Conservation (phyloP, 2,888 invertebrate genomes). For the Drosophila ezoana region DNA sequence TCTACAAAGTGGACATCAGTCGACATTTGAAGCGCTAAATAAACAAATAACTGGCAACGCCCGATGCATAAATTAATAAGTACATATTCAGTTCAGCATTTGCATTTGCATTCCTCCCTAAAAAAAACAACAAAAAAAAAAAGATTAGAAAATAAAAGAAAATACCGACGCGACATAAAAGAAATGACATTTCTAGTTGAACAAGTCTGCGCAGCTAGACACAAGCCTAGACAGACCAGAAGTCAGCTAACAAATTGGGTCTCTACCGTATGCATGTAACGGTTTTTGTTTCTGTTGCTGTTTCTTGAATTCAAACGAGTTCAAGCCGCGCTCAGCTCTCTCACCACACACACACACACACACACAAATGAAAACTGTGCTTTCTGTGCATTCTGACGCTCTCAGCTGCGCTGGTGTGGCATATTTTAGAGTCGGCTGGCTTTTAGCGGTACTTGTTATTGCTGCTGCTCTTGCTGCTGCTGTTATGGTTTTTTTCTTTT, state of each 20-base stretch:
- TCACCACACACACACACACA: conserved; percentile 3
- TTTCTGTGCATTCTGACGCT: conserved; percentile 50
- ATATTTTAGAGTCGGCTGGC: conserved; percentile 21
- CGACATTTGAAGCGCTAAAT: conserved; percentile 5
- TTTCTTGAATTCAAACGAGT: conserved; percentile 38
- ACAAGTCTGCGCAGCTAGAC: conserved; percentile 38
- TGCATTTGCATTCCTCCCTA: conserved; percentile 37
- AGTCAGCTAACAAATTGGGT: conserved; percentile 60
- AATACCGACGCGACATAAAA: conserved; percentile 20
- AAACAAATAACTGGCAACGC: conserved; percentile 19
- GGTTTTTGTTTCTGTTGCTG: conserved; percentile 49
- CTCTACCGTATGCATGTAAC: conserved; percentile 66
- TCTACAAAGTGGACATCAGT: background rate
- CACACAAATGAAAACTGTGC: conserved; percentile 17
- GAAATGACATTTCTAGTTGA: conserved; percentile 51
- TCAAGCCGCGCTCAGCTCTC: conserved; percentile 18
- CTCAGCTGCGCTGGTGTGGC: conserved; percentile 26
- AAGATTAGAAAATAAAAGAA: conserved; percentile 51
- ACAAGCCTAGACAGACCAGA: background rate
- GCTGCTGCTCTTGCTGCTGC: conserved; percentile 7
- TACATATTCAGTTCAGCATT: conserved; percentile 24
- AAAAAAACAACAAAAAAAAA: conserved; percentile 20
- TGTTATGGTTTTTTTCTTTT: too few relatives aligned
- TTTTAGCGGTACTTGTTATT: conserved; percentile 24
- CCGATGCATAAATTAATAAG: background rate